Base-by-base conservation (phyloP, 2,888 invertebrate genomes). In the Ecliptopera silaceata region DNA sequence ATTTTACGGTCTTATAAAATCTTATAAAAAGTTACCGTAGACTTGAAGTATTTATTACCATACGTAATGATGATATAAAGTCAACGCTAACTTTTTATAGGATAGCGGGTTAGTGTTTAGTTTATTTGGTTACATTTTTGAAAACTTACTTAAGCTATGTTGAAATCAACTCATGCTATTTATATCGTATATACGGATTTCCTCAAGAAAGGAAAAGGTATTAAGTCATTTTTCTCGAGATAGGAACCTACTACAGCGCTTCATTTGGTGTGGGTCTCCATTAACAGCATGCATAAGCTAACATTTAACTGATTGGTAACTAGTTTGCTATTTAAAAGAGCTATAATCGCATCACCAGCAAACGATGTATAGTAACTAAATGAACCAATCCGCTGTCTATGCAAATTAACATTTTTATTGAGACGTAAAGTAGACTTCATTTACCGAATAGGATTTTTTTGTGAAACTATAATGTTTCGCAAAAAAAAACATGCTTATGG, bases 401-500 rank as follows among this genome's bases (percentile, higher is more conserved):
- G 48, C 32, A 38, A 41, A 46, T 38, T 56, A 56, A 51, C 42
- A 36, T 17, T 4, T 13, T 4, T 26, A 42, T 12, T 29, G 41
- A 8, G n/a, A 36, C 10, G 15, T 15, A 51, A 8, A 29, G 39
- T 34, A 54, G 17, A 36, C 29, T 29, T 42, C 50, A 12, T 4
- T 22, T 18, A 10, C 45, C 38, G 29, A 36, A 13, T 56, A 34
- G 39, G 15, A 13, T 32, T 46, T 42, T 41, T 62, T 56, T 32
- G 50, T 45, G 42, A 42, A 38, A 50, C 34, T 43, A 48, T 45
- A 4, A 17, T 34, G 55, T 65, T 59, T 43, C 41, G 48, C 56
- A 54, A 58, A 60, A 51, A 55, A 34, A 56, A 34, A 56, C 46
- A 70, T 77, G 72, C 68, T 77, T 70, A 79, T 66, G 74, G 69